Conservation (phyloP, 2,888 invertebrate genomes). For the Timema cristinae region DNA sequence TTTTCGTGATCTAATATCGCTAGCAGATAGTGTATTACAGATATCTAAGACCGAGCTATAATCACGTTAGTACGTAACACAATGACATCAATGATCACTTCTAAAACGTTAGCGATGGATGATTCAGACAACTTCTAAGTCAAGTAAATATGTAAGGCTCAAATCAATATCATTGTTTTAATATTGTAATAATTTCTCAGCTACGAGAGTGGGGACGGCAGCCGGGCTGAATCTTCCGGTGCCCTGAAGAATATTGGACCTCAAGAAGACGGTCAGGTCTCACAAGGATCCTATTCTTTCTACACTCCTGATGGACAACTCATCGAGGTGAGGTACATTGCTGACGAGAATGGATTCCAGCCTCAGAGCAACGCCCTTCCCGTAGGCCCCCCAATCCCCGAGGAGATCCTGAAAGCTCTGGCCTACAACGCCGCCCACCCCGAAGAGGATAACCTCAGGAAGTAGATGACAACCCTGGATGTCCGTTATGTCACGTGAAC, state of each 20-base stretch:
- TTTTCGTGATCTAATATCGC: too few species aligned
- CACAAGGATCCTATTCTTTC: conserved; percentile 12
- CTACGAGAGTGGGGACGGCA: conserved; percentile 15
- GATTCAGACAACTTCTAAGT: too few species aligned
- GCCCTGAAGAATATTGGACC: background rate
- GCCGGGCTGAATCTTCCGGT: background rate
- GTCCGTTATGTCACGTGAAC: too few species aligned
- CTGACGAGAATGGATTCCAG: conserved; percentile 14
- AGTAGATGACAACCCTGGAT: background rate
- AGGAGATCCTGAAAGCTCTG: conserved; percentile 5
- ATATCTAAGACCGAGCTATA: too few species aligned
- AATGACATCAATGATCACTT: too few species aligned
- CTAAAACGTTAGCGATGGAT: too few species aligned
- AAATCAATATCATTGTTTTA: too few species aligned
- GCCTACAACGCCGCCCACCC: conserved; percentile 16
- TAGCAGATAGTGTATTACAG: too few species aligned
- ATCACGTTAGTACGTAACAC: too few species aligned
- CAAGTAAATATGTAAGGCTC: too few species aligned
- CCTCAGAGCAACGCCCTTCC: conserved; percentile 9
- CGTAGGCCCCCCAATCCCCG: conserved; percentile 2
- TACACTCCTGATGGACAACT: background rate
- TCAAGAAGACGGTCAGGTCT: background rate
- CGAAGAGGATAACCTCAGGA: conserved; percentile 14
- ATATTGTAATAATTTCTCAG: background rate
- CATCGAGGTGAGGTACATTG: background rate